Base-by-base conservation (phyloP, 2,888 invertebrate genomes). In the Brachypterus glaber region DNA sequence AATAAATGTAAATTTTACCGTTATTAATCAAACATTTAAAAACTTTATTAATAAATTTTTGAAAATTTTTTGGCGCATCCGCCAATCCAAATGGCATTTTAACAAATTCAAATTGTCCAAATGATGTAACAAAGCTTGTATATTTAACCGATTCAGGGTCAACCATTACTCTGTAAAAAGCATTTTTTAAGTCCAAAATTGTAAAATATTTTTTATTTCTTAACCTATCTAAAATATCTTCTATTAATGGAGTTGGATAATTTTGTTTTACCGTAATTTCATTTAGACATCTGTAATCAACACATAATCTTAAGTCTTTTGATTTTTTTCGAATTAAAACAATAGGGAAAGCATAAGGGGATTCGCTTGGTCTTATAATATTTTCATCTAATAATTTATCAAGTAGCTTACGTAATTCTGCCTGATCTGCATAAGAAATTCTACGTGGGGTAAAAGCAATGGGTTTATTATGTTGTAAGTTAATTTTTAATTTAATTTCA, bases 11-110 rank as follows among this genome's bases (percentile, higher is more conserved):
- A 47, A 17, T n/a, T 16, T 16, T 32, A n/a, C 21, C 29, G 11
- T 46, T 17, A 3, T 33, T 17, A 2, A 50, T 48, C 1, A 58
- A 34, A 2, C 51, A 46, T 17, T 43, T 24, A 14, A 58, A 58
- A 3, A 58, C 49, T n/a, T 43, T 45, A 11, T 45, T 55, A 0
- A 62, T 45, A 34, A 37, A 56, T n/a, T 58, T 29, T 14, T 46
- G 53, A 31, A 64, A 62, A 13, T 52, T 48, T 8, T 50, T 43
- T 9, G 62, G 63, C 2, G 52, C 51, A 17, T 56, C 59, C 16
- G 50, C 54, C 3, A 62, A 35, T 3, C 63, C 62, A 49, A 63
- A 65, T 1, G 61, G 63, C 29, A 53, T 51, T 40, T 45, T 52
- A 12, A 52, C 26, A 40, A 63, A 59, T 3, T 43, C 55, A 4